phyloP scores from a whole-genome alignment of 2,888 invertebrate genomes.

The Andrena hattorfiana region DNA sequence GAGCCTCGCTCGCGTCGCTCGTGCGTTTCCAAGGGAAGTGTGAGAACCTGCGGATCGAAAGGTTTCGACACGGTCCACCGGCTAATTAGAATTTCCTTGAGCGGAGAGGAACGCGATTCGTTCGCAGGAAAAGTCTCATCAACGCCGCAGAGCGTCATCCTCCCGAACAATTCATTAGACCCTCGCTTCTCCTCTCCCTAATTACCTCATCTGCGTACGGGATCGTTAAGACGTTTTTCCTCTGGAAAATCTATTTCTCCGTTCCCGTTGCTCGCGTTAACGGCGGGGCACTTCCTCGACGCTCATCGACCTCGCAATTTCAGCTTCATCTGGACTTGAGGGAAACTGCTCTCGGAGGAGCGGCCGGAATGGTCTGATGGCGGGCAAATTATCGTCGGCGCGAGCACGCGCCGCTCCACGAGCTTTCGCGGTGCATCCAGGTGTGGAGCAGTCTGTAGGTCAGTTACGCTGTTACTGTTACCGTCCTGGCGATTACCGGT shows the following conservation, averaged over 20 bases:
- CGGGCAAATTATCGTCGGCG: conserved; percentile 4
- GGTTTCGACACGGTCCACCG: conserved; percentile 63
- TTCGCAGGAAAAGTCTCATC: conserved; percentile 12
- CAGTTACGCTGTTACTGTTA: conserved; percentile 80
- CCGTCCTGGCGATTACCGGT: conserved; percentile 77
- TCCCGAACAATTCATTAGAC: neutral
- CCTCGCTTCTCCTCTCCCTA: neutral
- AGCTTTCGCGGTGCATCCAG: conserved; percentile 61
- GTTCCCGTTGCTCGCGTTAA: conserved; percentile 1
- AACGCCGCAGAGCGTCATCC: neutral
- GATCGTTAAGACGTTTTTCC: conserved; percentile 8
- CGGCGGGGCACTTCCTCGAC: neutral
- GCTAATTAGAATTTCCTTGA: conserved; percentile 65
- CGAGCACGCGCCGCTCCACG: conserved; percentile 31
- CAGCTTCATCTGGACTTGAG: neutral
- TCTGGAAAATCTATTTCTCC: neutral
- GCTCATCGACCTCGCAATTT: neutral
- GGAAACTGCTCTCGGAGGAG: neutral
- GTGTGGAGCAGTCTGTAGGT: conserved; percentile 74
- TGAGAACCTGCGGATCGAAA: conserved; percentile 65
- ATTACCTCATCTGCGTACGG: neutral
- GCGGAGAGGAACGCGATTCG: conserved; percentile 1
- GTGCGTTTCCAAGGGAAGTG: conserved; percentile 50
- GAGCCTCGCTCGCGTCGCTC: conserved; percentile 48
- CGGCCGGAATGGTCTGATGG: conserved; percentile 3